phyloP scores from a whole-genome alignment of 1,140 invertebrate species.

The Doryteuthis pealeii region DNA sequence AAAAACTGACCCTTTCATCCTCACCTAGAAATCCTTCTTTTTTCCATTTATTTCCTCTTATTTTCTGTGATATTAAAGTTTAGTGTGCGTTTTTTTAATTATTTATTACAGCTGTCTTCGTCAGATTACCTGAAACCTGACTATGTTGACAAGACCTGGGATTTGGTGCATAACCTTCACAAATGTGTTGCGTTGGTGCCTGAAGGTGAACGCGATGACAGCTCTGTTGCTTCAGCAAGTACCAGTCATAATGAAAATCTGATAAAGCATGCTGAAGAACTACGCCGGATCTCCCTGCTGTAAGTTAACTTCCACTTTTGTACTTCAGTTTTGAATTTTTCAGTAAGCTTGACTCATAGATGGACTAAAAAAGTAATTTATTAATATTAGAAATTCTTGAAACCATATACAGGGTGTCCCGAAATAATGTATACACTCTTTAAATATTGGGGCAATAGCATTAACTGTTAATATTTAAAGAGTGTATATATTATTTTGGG shows the following conservation, averaged over 20 bases:
- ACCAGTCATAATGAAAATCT: not conserved
- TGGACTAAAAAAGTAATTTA: not conserved
- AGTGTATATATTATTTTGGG: too few species aligned
- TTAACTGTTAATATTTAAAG: too few species aligned
- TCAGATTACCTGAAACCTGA: constrained; percentile 31
- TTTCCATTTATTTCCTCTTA: too few species aligned
- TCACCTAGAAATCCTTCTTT: too few species aligned
- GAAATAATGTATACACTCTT: too few species aligned
- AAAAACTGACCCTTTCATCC: too few species aligned
- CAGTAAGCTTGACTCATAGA: too few species aligned
- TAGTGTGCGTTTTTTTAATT: too few species aligned
- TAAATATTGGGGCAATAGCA: too few species aligned
- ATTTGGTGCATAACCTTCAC: constrained; percentile 36
- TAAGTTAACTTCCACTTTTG: not conserved
- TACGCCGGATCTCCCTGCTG: not conserved
- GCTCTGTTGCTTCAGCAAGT: not conserved
- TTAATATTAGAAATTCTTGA: too few species aligned
- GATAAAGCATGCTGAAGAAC: constrained; percentile 4
- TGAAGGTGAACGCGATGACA: constrained; percentile 16
- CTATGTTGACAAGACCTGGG: constrained; percentile 27
- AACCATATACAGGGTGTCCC: too few species aligned
- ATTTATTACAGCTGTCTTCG: constrained; percentile 30
- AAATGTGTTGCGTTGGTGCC: constrained; percentile 27
- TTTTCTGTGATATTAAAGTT: too few species aligned
- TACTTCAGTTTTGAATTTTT: not conserved